Base-by-base conservation (phyloP, 2,888 invertebrate species). In the Chydorus sphaericus region DNA sequence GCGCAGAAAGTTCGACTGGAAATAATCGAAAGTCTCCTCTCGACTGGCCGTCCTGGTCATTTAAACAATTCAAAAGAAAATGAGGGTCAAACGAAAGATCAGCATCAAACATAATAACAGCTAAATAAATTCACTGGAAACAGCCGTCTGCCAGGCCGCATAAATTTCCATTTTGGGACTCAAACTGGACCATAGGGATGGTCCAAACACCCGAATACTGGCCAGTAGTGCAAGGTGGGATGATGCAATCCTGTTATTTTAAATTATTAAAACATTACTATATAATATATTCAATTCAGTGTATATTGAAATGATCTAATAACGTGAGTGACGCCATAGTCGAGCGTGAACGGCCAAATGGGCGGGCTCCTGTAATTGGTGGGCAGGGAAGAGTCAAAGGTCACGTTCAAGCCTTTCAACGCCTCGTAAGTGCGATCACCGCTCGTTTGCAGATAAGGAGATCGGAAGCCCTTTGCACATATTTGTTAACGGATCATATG, bases 1-100 rank as follows among this genome's bases (percentile, higher is more conserved):
- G 1, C 75, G 71, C 49, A 77, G 69, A 62, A 85, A 84, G 67
- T 83, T 82, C 1, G 65, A 65, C 53, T 75, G 66, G 62, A 83
- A 76, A 68, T 81, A 81, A 1, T 73, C 60, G 57, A 73, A 71
- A 59, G 81, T 69, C 0, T 67, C 74, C 0, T 76, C 69, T 20
- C 72, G 72, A 31, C 77, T 71, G 2, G 67, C 36, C 36, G 36
- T 33, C n/a, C 10, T 11, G 10, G 10, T 33, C 10, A 33, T 33
- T 33, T 11, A 33, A n/a, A 33, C 10, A 33, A 33, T n/a, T 10
- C n/a, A 33, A 33, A 11, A n/a, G 36, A n/a, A 33, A 11, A 10
- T 11, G 36, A 11, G 36, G 10, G 10, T 33, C 10, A n/a, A 33
- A 33, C 10, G 14, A 33, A 11, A 33, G 10, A 33, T 33, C 14